Base-by-base conservation (phyloP, 1,140 invertebrate species). In the Portunus trituberculatus region DNA sequence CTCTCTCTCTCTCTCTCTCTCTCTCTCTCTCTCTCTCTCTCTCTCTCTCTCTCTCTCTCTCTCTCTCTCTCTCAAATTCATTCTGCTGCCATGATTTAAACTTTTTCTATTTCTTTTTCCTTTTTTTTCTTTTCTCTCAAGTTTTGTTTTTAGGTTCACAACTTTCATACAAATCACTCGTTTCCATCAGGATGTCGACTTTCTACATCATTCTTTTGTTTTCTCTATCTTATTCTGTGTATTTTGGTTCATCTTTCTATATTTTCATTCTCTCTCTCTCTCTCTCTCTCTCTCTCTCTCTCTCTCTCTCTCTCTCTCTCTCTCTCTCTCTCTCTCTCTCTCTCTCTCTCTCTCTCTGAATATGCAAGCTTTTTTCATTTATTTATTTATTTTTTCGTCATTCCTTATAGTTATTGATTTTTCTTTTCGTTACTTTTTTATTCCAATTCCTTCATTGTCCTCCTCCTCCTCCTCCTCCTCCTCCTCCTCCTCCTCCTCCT, bases 1-100 rank as follows among this genome's bases (percentile, higher is more conserved):
- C 83, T 84, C 83, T 84, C 83, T 84, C 83, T 84, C 83, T 84
- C 83, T 84, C 83, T 84, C 83, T 84, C 83, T 84, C 83, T 84
- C 83, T 84, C 83, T 84, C 83, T 84, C 83, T 84, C 83, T 84
- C 83, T 84, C 83, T 84, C 83, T 84, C 48, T 52, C 48, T 52
- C 48, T 52, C 48, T 52, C 83, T 84, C 83, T 84, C 83, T 84
- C 83, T 28, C 29, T 46, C 39, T 48, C 45, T 48, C 29, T 7
- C 45, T 48, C 45, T 10, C 31, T 39, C 89, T 91, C 46, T 16
- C 16, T 14, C 52, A 59, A 20, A 12, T 10, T 59, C 39, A 39
- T 39, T 39, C 39, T 39, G 39, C 39, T 39, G 39, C 39, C 39
- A 39, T 39, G 39, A 39, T 39, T 6, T 39, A 2, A 39, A 39